These are phyloP conservation scores for Dromococcyx pavoninus DNA, from an alignment of 2,797 vertebrate species.

Conservation along the genomic window DNA sequence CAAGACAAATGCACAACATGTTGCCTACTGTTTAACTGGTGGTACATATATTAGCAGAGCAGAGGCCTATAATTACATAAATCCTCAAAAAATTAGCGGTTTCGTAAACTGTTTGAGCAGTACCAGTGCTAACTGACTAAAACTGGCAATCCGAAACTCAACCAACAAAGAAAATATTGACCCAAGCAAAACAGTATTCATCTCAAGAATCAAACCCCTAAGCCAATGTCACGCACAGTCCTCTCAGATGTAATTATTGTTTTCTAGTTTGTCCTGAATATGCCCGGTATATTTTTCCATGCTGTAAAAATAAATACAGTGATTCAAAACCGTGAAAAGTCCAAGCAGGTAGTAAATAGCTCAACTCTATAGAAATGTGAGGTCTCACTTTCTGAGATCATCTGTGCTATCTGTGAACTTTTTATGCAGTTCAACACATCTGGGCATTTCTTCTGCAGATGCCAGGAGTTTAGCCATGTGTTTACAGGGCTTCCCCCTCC, in stretches of 20 bases:
- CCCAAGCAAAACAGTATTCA: slow-evolving; percentile 50
- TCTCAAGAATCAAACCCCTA: slow-evolving; percentile 57
- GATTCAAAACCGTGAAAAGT: slow-evolving; percentile 14
- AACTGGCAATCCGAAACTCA: slow-evolving; percentile 63
- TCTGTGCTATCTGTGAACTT: neutral
- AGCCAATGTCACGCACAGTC: slow-evolving; percentile 25
- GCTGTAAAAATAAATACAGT: slow-evolving; percentile 28
- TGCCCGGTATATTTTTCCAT: neutral
- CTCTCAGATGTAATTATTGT: slow-evolving; percentile 17
- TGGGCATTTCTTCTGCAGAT: neutral
- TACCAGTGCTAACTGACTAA: slow-evolving; percentile 57
- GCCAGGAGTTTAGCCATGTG: neutral
- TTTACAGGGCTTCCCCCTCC: neutral
- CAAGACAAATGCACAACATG: slow-evolving; percentile 42
- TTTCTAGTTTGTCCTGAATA: slow-evolving; percentile 19
- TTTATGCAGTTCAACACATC: neutral
- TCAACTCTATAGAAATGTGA: neutral
- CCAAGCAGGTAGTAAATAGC: neutral
- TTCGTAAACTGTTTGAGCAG: slow-evolving; percentile 65
- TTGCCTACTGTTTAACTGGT: slow-evolving; percentile 28
- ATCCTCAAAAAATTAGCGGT: slow-evolving; percentile 42
- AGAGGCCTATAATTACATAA: slow-evolving; percentile 41
- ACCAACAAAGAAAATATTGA: neutral
- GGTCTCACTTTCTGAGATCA: neutral
- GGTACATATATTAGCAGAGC: slow-evolving; percentile 40